phyloP scores from a whole-genome alignment of 1,140 invertebrate species.

The Temnothorax nylanderi region DNA sequence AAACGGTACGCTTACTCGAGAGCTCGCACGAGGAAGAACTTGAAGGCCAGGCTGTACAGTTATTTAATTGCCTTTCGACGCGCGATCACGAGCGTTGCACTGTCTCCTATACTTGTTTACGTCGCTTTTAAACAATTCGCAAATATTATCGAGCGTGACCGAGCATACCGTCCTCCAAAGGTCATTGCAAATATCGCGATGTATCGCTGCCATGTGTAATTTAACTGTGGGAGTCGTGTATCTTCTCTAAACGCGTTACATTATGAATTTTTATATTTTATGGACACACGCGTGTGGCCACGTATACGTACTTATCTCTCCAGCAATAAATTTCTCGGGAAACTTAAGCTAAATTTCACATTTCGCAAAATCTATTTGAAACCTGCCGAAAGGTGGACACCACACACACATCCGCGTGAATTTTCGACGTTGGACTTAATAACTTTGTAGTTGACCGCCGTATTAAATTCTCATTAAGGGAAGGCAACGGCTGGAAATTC shows the following conservation, averaged over 20 bases:
- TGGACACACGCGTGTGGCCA: not conserved
- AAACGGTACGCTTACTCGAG: constrained; percentile 14
- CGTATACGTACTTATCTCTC: not conserved
- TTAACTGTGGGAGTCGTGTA: not conserved
- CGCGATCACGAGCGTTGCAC: constrained; percentile 55
- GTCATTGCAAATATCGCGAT: not conserved
- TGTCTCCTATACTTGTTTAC: constrained; percentile 65
- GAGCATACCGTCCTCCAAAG: not conserved
- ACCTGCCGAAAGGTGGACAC: not conserved
- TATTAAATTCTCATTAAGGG: constrained; percentile 1
- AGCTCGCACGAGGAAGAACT: constrained; percentile 49
- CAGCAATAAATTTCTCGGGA: not conserved
- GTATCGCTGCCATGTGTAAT: not conserved
- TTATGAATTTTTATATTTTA: not conserved
- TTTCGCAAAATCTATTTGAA: not conserved
- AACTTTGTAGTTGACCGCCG: not conserved
- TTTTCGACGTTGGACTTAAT: constrained; percentile 2
- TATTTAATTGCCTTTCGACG: constrained; percentile 79
- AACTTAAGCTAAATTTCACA: not conserved
- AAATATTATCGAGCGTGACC: not conserved
- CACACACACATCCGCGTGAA: not conserved
- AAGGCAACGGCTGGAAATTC: not conserved
- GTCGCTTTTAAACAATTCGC: constrained; percentile 33
- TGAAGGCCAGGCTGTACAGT: constrained; percentile 76
- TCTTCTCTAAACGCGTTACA: not conserved